These are phyloP conservation scores for Heterotis niloticus DNA, from an alignment of 2,113 vertebrate species.

Conservation along the genomic window DNA sequence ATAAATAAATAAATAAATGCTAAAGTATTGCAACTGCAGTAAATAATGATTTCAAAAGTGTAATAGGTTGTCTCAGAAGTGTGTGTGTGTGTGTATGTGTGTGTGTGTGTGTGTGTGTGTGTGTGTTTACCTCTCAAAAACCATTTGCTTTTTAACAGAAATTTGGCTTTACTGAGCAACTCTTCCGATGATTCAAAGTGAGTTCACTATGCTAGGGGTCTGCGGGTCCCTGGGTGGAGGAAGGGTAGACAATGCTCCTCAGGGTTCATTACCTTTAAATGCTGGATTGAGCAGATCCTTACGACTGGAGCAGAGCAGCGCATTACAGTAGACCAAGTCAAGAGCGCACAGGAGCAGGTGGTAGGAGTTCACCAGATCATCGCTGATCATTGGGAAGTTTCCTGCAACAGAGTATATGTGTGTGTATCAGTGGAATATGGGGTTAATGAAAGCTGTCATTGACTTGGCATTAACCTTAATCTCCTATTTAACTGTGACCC, in stretches of 20 bases:
- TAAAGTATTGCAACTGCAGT: no score
- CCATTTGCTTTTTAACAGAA: no score
- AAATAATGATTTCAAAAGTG: no score
- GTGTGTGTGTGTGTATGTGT: no score
- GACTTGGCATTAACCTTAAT: not conserved
- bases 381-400: slow-evolving; percentile 96
- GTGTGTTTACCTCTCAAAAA: no score
- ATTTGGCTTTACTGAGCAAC: no score
- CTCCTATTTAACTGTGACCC: not conserved
- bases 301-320: slow-evolving; percentile 79
- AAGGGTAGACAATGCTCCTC: not conserved
- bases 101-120: no score
- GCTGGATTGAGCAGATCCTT: slow-evolving; percentile 83
- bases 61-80: no score
- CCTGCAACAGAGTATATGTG: slow-evolving; percentile 58
- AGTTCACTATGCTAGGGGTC: no score
- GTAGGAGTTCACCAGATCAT: slow-evolving; percentile 93
- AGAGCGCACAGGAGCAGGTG: slow-evolving; percentile 87
- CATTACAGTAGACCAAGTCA: slow-evolving; percentile 86
- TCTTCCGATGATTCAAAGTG: no score
- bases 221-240: no score
- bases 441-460: not conserved
- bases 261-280: slow-evolving; percentile 73
- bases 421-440: not conserved
- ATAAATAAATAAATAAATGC: no score